phyloP scores from a whole-genome alignment of 53 echinoderm and acorn worm genomes.

The Echinarachnius parma region DNA sequence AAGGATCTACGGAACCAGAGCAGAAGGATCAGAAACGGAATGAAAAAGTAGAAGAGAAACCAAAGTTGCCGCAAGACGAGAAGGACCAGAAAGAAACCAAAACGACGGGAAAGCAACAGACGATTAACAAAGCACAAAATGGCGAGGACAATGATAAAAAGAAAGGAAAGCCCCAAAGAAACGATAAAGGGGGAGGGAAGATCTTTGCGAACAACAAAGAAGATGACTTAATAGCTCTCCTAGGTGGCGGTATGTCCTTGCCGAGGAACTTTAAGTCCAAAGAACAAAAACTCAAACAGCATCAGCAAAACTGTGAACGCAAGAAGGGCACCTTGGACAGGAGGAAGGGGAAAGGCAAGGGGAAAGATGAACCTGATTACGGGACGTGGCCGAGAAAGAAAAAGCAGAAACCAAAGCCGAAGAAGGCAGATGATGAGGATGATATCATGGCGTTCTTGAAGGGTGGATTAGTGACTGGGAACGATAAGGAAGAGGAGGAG shows the following conservation, averaged over 20 bases:
- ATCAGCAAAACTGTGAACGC: neutral
- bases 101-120: neutral
- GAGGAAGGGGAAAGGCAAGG: constrained; percentile 13
- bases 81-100: neutral
- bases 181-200: constrained; percentile 1
- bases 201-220: constrained; percentile 27
- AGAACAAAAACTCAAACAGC: constrained; percentile 24
- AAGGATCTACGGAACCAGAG: neutral
- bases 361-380: constrained; percentile 39
- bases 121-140: neutral
- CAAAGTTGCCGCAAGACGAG: constrained; percentile 11
- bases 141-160: neutral
- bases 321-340: neutral
- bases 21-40: neutral
- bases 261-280: constrained; percentile 60
- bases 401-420: neutral
- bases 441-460: constrained; percentile 68
- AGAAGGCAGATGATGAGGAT: constrained; percentile 58
- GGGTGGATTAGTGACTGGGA: constrained; percentile 42
- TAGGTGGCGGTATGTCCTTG: constrained; percentile 45
- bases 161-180: constrained; percentile 13
- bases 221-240: constrained; percentile 27
- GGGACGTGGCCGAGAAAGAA: constrained; percentile 39
- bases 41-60: constrained; percentile 1
- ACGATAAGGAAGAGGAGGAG: constrained; percentile 24